These are phyloP conservation scores for Arion vulgaris DNA, from an alignment of 1,140 invertebrate species.

Conservation along the genomic window DNA sequence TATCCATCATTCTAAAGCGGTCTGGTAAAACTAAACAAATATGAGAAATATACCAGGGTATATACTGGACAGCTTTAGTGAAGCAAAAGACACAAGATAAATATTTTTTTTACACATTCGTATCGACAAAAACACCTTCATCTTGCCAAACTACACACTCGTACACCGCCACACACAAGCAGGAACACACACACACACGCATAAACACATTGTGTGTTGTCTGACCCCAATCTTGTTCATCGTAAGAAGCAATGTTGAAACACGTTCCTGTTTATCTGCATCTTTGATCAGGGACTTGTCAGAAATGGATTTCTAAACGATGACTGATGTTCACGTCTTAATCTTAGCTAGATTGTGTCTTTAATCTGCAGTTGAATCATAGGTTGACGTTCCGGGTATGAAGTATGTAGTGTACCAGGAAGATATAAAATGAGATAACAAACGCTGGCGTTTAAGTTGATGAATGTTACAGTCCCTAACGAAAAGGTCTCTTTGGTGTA, in stretches of 20 bases:
- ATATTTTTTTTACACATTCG: no score
- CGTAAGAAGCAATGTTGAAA: not conserved
- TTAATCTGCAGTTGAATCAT: not conserved
- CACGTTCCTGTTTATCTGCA: not conserved
- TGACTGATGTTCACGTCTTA: not conserved
- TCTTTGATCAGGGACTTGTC: not conserved
- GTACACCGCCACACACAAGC: no score
- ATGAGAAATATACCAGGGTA: no score
- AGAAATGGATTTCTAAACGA: not conserved
- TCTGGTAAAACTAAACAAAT: no score
- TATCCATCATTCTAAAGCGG: no score
- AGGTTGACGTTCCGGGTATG: not conserved
- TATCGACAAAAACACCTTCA: no score
- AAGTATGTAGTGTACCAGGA: not conserved
- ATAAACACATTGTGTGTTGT: no score
- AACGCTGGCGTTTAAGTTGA: not conserved
- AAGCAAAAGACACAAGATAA: no score
- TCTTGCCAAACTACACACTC: no score
- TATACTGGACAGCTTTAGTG: no score
- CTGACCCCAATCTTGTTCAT: not conserved
- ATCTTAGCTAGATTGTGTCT: not conserved
- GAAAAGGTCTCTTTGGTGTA: not conserved
- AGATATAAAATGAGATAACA: not conserved
- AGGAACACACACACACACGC: no score
- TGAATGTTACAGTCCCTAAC: not conserved